Percentiles rank a stretch among this genome's conserved stretches.
phyloP scores from a whole-genome alignment of 2,113 vertebrate genomes.

The Pelmatolapia mariae region DNA sequence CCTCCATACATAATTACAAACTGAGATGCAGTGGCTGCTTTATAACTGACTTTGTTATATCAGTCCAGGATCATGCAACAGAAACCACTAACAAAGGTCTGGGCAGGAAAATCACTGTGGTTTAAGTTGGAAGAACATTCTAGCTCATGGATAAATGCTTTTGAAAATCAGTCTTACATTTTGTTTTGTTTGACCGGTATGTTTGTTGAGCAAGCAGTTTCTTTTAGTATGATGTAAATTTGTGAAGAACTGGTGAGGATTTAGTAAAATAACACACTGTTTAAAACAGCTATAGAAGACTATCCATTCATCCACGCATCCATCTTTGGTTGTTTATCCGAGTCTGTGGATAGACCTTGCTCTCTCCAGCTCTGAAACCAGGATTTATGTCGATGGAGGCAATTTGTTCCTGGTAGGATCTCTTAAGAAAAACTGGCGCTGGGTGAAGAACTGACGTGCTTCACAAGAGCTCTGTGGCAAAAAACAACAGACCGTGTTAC shows the following conservation, averaged over 20 bases:
- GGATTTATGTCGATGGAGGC: background rate
- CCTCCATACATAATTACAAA: background rate
- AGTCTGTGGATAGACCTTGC: background rate
- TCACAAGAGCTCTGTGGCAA: background rate
- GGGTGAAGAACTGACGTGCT: background rate
- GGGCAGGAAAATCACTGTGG: background rate
- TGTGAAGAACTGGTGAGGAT: background rate
- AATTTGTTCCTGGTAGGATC: background rate
- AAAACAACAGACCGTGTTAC: background rate
- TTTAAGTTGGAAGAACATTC: conserved; percentile 2
- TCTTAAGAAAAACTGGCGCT: background rate
- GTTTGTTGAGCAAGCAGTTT: background rate
- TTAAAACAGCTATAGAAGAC: background rate
- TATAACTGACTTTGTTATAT: background rate
- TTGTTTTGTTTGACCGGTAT: background rate
- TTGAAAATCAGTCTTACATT: conserved; percentile 6
- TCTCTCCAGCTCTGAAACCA: background rate
- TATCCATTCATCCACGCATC: background rate
- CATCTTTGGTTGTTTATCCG: background rate
- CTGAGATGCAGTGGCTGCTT: background rate
- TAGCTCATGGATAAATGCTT: background rate
- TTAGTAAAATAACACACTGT: background rate
- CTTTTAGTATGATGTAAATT: background rate
- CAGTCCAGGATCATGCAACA: background rate
- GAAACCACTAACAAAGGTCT: background rate